phyloP scores from a whole-genome alignment of 2,888 invertebrate species.

The Punctoribates punctum region DNA sequence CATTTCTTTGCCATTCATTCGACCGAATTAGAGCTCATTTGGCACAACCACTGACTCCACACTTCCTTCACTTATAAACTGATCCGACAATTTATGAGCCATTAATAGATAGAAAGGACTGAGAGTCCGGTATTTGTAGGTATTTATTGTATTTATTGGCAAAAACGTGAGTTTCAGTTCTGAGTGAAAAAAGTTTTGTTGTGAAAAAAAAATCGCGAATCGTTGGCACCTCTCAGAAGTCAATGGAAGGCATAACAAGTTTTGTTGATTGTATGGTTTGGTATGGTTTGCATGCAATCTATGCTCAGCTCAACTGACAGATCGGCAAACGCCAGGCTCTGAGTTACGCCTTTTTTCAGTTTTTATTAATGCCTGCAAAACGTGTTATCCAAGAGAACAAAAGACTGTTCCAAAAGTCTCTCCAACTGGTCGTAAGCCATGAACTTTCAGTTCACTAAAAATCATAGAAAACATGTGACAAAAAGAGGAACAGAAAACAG shows the following conservation, averaged over 20 bases:
- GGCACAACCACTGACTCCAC: no score
- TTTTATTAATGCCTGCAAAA: not conserved
- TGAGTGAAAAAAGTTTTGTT: no score
- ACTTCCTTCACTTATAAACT: not conserved
- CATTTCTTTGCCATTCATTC: no score
- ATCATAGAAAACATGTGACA: constrained; percentile 14
- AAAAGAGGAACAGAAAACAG: not conserved
- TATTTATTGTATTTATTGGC: no score
- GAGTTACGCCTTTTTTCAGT: not conserved
- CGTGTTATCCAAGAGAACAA: not conserved
- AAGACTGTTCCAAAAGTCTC: not conserved
- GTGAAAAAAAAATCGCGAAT: not conserved
- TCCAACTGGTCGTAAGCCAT: not conserved
- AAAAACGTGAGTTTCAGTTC: no score
- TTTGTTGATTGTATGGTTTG: not conserved
- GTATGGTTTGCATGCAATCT: not conserved
- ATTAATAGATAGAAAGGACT: not conserved
- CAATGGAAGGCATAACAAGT: not conserved
- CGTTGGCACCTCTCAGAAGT: not conserved
- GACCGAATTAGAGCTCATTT: no score
- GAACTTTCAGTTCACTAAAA: not conserved
- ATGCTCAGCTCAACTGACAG: not conserved
- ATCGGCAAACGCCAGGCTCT: not conserved
- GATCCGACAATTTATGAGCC: not conserved
- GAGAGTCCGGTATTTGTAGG: no score